Evolutionary conservation across 2,113 vertebrate genomes (phyloP).

Genomic region (Hiodon tergisus): DNA sequence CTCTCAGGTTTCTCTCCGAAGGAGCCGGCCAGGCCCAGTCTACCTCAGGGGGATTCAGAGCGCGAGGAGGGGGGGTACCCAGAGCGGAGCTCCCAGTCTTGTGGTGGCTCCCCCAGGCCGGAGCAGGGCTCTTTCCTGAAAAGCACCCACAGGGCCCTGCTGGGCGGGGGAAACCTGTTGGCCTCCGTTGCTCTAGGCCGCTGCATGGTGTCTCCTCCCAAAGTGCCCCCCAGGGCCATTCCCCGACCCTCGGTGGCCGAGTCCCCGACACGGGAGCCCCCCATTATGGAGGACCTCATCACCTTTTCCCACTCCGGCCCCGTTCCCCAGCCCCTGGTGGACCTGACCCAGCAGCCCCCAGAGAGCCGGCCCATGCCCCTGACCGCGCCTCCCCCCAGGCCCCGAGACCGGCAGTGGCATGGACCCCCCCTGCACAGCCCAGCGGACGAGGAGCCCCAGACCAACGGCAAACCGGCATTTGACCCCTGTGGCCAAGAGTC

Average conservation of each 20-base stretch:
- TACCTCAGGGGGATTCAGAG: constrained; percentile 51
- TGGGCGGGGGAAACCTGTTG: constrained; percentile 65
- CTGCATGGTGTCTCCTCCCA: constrained; percentile 39
- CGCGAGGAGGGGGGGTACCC: constrained; percentile 51
- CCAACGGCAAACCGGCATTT: constrained; percentile 43
- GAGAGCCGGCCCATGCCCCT: constrained; percentile 51
- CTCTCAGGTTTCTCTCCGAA: constrained; percentile 48
- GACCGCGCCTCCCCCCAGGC: constrained; percentile 58
- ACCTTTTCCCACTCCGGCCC: constrained; percentile 43
- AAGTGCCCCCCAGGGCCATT: constrained; percentile 39
- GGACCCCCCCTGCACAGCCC: constrained; percentile 33
- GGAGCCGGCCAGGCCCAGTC: constrained; percentile 47
- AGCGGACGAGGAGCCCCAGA: constrained; percentile 27
- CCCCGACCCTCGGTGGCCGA: constrained; percentile 50
- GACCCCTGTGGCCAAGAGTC: constrained; percentile 38
- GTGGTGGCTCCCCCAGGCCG: constrained; percentile 45
- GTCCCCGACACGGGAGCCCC: constrained; percentile 42
- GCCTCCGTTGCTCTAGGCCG: constrained; percentile 73
- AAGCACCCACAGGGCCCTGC: constrained; percentile 66
- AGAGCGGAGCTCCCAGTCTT: background rate
- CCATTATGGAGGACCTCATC: constrained; percentile 59
- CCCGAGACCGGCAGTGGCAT: constrained; percentile 40
- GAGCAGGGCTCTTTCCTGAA: constrained; percentile 48
- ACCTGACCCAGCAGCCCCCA: too few relatives aligned
- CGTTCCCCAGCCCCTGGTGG: constrained; percentile 34